phyloP scores from a whole-genome alignment of 1,140 invertebrate species.

The Rhizoglyphus robini region DNA sequence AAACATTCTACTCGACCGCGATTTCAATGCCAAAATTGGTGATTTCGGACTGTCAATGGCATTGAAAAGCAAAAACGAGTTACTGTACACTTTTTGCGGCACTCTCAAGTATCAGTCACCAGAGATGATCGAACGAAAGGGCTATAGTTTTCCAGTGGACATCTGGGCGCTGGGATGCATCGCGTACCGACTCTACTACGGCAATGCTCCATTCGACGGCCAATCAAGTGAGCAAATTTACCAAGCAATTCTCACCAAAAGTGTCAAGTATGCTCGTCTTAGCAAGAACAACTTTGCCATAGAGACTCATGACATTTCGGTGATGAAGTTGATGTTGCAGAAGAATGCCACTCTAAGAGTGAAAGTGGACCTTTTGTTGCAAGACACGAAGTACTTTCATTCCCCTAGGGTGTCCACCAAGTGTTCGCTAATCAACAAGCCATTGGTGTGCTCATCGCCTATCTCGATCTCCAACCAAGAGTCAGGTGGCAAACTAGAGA shows the following conservation, averaged over 20 bases:
- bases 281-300: neutral
- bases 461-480: neutral
- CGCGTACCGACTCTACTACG: neutral
- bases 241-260: neutral
- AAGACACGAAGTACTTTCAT: neutral
- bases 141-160: conserved; percentile 36
- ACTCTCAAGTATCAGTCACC: conserved; percentile 93
- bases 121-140: conserved; percentile 57
- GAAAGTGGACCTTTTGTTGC: neutral
- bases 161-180: conserved; percentile 18
- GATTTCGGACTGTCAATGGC: neutral
- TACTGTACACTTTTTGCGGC: conserved; percentile 93
- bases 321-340: neutral
- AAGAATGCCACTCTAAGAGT: neutral
- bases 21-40: neutral
- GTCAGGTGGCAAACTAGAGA: neutral
- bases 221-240: conserved; percentile 14
- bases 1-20: conserved; percentile 59
- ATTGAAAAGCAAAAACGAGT: neutral
- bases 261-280: neutral
- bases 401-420: neutral
- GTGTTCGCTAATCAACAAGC: neutral
- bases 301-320: neutral
- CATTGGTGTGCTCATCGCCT: neutral
- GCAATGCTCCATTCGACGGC: conserved; percentile 32